These are phyloP conservation scores for Siniperca scherzeri DNA, from an alignment of 2,797 vertebrate genomes.

Conservation along the genomic window DNA sequence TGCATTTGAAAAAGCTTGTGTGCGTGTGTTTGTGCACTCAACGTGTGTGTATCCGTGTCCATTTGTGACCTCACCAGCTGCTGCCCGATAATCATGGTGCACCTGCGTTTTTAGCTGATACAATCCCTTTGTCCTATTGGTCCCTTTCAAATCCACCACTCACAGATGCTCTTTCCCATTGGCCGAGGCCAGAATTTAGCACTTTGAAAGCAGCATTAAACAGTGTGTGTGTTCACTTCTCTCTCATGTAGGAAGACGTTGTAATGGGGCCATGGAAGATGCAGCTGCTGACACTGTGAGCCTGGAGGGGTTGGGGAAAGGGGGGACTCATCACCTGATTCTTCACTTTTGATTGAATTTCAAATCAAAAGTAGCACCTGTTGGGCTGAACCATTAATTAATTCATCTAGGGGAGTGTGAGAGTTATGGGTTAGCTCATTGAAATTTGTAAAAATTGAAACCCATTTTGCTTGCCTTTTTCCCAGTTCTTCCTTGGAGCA, in stretches of 20 bases:
- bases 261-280: slow-evolving; percentile 60
- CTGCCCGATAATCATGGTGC: slow-evolving; percentile 78
- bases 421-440: slow-evolving; percentile 7
- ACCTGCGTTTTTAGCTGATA: slow-evolving; percentile 81
- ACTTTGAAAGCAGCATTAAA: slow-evolving; percentile 69
- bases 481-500: not conserved
- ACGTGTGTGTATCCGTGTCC: slow-evolving; percentile 12
- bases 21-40: not conserved
- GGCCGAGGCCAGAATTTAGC: slow-evolving; percentile 62
- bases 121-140: slow-evolving; percentile 78
- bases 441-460: slow-evolving; percentile 29
- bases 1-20: slow-evolving; percentile 40
- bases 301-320: not conserved
- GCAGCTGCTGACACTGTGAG: slow-evolving; percentile 77
- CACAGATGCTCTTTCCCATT: slow-evolving; percentile 70
- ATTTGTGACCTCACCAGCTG: slow-evolving; percentile 82
- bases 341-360: slow-evolving; percentile 44
- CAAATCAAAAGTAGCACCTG: slow-evolving; percentile 60
- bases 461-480: slow-evolving; percentile 4
- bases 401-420: not conserved
- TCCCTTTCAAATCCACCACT: slow-evolving; percentile 69
- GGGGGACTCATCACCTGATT: slow-evolving; percentile 45
- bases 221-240: slow-evolving; percentile 34
- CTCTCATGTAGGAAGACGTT: slow-evolving; percentile 44
- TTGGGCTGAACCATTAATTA: slow-evolving; percentile 37